Base-by-base conservation (phyloP, 2,797 vertebrate species). In the Picus viridis region DNA sequence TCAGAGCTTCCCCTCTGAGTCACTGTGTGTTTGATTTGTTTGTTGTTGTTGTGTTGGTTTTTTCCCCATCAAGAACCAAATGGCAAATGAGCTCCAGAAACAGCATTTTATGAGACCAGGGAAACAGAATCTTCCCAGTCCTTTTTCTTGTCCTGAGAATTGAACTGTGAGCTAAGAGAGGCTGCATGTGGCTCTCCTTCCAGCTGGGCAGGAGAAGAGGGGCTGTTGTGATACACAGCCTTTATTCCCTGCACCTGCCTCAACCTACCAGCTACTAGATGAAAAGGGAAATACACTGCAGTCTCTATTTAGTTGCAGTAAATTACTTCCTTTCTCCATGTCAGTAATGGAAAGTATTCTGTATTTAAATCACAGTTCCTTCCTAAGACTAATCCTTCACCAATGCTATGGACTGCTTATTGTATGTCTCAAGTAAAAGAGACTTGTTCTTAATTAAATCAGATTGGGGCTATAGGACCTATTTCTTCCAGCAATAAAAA, bases 121-220 rank as follows among this genome's bases (percentile, higher is more conserved):
- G 34, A 67, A 41, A 49, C 4, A 32, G 43, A 83, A 75, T 83
- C 47, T 78, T 92, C 29, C 58, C n/a, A 81, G 43, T 65, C 32
- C 17, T 78, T 83, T 87, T 74, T 56, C 20, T 85, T 80, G 41
- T 72, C 24, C 16, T 83, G 63, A 27, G n/a, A 93, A 77, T 65
- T 90, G n/a, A 93, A 81, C 13, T 69, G 76, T 65, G 27, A 24
- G 7, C 34, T 85, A 49, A 77, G 73, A 73, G 53, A 68, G 36
- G 18, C 32, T 88, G 9, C 59, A 24, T 79, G 57, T 77, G 71
- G 69, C 41, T 85, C 34, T 79, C n/a, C 18, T 85, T 86, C 79
- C 85, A 92, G 84, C 90, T 94, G 93, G 67, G 69, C 51, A 74
- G 67, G 87, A 85, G 90, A 90, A 91, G 83, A 75, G 70, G 11